Base-by-base conservation (phyloP, 2,113 vertebrate genomes). In the Leptobrachium leishanense region DNA sequence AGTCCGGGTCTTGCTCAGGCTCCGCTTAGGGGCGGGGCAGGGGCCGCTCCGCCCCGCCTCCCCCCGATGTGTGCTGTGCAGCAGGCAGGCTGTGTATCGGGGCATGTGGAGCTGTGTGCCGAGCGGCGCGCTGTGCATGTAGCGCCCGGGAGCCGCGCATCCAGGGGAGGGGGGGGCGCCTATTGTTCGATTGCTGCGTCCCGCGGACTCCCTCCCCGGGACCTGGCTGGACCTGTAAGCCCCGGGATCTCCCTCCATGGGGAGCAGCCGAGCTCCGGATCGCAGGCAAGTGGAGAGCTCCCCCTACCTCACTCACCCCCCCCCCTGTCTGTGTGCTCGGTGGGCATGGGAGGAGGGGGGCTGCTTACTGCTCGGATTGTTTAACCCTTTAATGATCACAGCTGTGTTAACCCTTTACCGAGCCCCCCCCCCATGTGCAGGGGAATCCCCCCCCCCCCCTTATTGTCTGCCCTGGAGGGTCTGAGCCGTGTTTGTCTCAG, bases 81-180 rank as follows among this genome's bases (percentile, higher is more conserved):
- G 7, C 92, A 91, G 90, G 92, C 90, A 88, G 93, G 92, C 92
- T 89, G 90, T 91, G 90, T 92, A 92, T 95, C 94, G 20, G 89
- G 92, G 93, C 95, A 93, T 94, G 95, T 94, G 95, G 92, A 94
- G 91, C 91, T 90, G 93, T 91, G 90, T 93, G 94, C 92, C 90
- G 90, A 92, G 92, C 88, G 88, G 93, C 92, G 84, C 80, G 84
- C 85, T 78, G 89, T 85, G 87, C 77, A 43, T 84, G 83, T 85
- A 86, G 87, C 88, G 86, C 68, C 70, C 82, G 20, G 80, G 71
- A 68, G 54, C 41, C 63, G 74, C 71, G 83, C 66, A 74, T 81
- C 40, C 81, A n/a, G 65, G 76, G 89, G 90, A n/a, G 65, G 76
- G 89, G 90, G 90, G 91, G 90, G 91, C 92, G 94, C 95, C 95